A percentile compares a stretch with the other conserved stretches of the same genome.
phyloP scores from a whole-genome alignment of 2,888 invertebrate genomes.

The Drosophila ochracea region DNA sequence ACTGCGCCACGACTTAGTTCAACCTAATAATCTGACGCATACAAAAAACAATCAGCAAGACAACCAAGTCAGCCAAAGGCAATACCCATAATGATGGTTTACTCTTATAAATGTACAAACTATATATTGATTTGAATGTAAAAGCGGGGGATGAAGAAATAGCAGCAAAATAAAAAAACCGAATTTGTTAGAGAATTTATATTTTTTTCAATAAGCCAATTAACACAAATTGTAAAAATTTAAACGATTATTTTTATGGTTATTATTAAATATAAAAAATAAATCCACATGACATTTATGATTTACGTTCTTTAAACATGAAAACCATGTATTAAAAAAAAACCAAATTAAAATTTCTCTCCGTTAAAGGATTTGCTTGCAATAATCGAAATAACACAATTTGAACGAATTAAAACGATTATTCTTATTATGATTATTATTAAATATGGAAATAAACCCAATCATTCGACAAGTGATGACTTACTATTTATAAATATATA shows the following conservation, averaged over 20 bases:
- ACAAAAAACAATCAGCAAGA: conserved; percentile 19
- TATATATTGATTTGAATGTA: not conserved
- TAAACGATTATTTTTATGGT: not conserved
- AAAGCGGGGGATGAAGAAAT: not conserved
- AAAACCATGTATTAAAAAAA: not conserved
- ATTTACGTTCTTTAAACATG: not conserved
- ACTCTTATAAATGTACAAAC: not conserved
- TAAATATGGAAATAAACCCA: not conserved
- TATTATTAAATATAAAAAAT: not conserved
- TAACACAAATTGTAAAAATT: not conserved
- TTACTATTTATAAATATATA: not conserved
- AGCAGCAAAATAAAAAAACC: not conserved
- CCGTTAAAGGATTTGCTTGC: not conserved
- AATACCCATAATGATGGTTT: not conserved
- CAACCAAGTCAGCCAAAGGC: conserved; percentile 3
- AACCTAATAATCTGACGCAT: conserved; percentile 11
- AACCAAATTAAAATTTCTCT: not conserved
- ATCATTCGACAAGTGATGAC: too few relatives aligned
- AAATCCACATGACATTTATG: not conserved
- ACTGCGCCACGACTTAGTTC: conserved; percentile 1
- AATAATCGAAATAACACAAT: not conserved
- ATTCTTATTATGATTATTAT: not conserved
- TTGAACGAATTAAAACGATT: too few relatives aligned
- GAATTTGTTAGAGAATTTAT: not conserved
- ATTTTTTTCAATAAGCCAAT: not conserved